A percentile compares a stretch with the other conserved stretches of the same genome.
These are phyloP conservation scores for Oryzias dopingdopingensis DNA, from an alignment of 2,797 vertebrate species.

Conservation along the genomic window DNA sequence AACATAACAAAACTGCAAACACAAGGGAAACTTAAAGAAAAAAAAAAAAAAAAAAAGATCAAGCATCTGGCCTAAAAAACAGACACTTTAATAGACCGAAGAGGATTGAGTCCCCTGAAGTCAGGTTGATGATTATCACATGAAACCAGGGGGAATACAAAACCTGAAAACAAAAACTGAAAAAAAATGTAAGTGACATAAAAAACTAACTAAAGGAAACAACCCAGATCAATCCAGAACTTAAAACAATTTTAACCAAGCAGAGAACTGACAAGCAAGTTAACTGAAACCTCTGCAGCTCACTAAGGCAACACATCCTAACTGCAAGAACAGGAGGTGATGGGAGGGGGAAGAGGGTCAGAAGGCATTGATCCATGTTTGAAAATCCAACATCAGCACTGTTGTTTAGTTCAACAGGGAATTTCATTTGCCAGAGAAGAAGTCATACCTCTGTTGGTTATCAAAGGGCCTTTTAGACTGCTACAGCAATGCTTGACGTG, in stretches of 20 bases:
- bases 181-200: too few species aligned
- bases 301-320: constrained; percentile 41
- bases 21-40: too few species aligned
- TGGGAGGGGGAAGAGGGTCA: constrained; percentile 16
- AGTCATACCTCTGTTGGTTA: constrained; percentile 26
- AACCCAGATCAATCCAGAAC: constrained; percentile 62
- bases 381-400: constrained; percentile 36
- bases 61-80: too few species aligned
- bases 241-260: constrained; percentile 70
- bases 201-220: constrained; percentile 32
- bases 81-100: too few species aligned
- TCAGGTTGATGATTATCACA: too few species aligned
- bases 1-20: too few species aligned
- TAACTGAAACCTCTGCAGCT: constrained; percentile 67
- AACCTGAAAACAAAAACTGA: too few species aligned
- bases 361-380: constrained; percentile 56
- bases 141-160: too few species aligned
- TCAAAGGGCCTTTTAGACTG: constrained; percentile 32
- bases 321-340: constrained; percentile 31
- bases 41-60: too few species aligned
- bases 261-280: constrained; percentile 64
- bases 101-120: too few species aligned
- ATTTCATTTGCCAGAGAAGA: constrained; percentile 28
- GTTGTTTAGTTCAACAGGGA: constrained; percentile 30
- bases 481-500: constrained; percentile 24